Percentiles rank a stretch among this genome's conserved stretches.
phyloP scores from a whole-genome alignment of 1,140 invertebrate species.

The Brachionus rotundiformis region DNA sequence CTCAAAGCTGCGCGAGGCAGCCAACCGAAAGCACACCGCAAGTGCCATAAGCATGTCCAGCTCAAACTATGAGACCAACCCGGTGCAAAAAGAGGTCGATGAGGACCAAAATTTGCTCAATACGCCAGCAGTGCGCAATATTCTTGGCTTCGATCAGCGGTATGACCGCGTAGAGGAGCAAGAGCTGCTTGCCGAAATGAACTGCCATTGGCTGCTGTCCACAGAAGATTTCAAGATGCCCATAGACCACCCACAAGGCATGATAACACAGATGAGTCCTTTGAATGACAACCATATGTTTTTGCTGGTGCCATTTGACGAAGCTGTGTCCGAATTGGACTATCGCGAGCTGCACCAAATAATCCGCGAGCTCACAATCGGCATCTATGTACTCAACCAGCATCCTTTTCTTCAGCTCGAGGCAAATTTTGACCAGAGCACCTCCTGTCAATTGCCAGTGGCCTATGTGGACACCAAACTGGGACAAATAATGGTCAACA shows the following conservation, averaged over 20 bases:
- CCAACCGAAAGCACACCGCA: neutral
- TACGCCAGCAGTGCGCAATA: constrained; percentile 52
- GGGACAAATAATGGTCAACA: constrained; percentile 60
- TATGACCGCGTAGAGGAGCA: constrained; percentile 62
- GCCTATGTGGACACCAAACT: constrained; percentile 62
- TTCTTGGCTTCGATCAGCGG: constrained; percentile 58
- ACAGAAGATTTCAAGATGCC: constrained; percentile 59
- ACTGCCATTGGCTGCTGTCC: constrained; percentile 61
- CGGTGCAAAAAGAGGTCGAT: neutral
- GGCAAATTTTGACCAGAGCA: constrained; percentile 61
- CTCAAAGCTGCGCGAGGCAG: neutral
- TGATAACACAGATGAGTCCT: constrained; percentile 57
- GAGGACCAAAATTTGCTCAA: constrained; percentile 45
- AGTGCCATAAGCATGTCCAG: constrained; percentile 15
- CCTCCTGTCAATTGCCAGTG: constrained; percentile 60
- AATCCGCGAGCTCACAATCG: constrained; percentile 61
- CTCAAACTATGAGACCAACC: constrained; percentile 2
- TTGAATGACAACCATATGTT: constrained; percentile 53
- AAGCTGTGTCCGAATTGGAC: neutral
- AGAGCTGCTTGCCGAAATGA: constrained; percentile 57
- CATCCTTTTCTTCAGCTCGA: constrained; percentile 59
- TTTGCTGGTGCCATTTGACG: constrained; percentile 36
- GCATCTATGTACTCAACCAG: constrained; percentile 63
- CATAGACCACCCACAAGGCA: constrained; percentile 59
- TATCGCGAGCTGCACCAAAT: constrained; percentile 60